Conservation (phyloP, 2,113 vertebrate genomes). For the Symphodus melops region DNA sequence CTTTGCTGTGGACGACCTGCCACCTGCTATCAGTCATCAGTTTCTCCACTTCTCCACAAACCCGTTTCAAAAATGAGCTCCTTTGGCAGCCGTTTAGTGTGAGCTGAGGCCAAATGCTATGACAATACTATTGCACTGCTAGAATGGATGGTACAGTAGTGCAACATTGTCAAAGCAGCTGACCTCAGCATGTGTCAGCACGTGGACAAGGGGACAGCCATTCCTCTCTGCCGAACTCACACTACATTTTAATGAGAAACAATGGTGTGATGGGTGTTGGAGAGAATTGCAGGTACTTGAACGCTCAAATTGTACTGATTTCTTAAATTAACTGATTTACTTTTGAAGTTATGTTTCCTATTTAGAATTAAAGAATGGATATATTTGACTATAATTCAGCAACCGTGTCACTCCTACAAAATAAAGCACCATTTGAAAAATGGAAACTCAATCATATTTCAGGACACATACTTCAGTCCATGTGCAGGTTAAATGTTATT, state of each 20-base stretch:
- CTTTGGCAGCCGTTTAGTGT: conserved; percentile 51
- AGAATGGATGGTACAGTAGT: conserved; percentile 97
- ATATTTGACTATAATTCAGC: not conserved
- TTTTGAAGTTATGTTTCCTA: not conserved
- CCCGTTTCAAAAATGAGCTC: conserved; percentile 32
- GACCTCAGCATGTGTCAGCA: conserved; percentile 89
- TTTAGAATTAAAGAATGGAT: not conserved
- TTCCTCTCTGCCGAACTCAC: conserved; percentile 67
- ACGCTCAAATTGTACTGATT: not conserved
- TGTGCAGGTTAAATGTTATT: conserved; percentile 78
- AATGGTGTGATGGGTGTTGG: not conserved
- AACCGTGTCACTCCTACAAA: not conserved
- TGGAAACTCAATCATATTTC: conserved; percentile 2
- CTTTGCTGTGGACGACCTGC: conserved; percentile 19
- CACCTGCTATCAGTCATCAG: conserved; percentile 67
- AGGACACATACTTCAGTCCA: conserved; percentile 48
- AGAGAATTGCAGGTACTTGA: not conserved
- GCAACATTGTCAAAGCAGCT: conserved; percentile 98
- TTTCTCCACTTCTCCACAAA: conserved; percentile 47
- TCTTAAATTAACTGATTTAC: conserved; percentile 1
- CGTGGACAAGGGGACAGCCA: conserved; percentile 71
- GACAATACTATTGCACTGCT: conserved; percentile 99
- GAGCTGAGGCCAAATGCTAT: conserved; percentile 93
- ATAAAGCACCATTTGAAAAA: not conserved
- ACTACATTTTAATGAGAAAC: conserved; percentile 44